Conservation (phyloP, 2,888 invertebrate genomes). For the Smittia aterrima region DNA sequence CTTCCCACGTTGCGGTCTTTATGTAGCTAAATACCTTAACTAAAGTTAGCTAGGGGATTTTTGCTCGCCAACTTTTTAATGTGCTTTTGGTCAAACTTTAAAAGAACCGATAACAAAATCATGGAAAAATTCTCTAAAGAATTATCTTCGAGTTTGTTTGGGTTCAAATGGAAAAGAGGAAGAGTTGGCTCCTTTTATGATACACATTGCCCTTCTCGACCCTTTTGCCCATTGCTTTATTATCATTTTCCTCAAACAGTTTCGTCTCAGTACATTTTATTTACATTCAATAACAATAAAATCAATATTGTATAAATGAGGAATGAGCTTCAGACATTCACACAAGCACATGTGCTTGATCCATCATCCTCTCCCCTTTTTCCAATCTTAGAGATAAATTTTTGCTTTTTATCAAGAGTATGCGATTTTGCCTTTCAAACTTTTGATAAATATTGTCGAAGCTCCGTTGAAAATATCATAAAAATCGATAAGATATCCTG, state of each 20-base stretch:
- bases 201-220: neutral
- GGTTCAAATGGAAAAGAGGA: neutral
- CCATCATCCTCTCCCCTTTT: neutral
- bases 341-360: neutral
- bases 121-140: neutral
- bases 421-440: neutral
- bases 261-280: slow-evolving; percentile 8
- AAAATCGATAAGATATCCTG: neutral
- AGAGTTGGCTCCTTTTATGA: neutral
- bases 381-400: neutral
- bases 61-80: neutral
- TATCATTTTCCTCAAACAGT: neutral
- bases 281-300: slow-evolving; percentile 33
- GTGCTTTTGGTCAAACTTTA: slow-evolving; percentile 29
- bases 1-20: neutral
- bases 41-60: slow-evolving; percentile 10
- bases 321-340: slow-evolving; percentile 10
- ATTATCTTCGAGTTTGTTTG: neutral
- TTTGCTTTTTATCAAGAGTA: neutral
- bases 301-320: slow-evolving; percentile 11
- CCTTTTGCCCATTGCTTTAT: neutral
- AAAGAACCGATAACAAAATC: slow-evolving; percentile 16
- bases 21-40: slow-evolving; percentile 29
- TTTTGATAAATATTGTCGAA: neutral
- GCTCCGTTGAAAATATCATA: neutral